Evolutionary conservation across 2,797 vertebrate species (phyloP).

Genomic region (Okamejei kenojei): DNA sequence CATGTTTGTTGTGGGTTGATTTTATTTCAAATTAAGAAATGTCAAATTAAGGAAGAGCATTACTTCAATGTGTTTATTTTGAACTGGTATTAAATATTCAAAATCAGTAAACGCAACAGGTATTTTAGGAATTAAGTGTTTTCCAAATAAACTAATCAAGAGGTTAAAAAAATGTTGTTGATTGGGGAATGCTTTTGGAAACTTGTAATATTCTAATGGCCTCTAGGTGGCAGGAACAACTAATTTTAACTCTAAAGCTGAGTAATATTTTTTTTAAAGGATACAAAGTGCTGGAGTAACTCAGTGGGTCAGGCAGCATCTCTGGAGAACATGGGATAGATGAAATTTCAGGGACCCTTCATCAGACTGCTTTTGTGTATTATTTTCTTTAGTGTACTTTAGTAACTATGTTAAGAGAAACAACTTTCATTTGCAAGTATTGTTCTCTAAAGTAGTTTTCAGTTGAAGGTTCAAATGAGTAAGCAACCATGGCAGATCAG

Average conservation of each 20-base stretch:
- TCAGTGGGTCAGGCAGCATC: too few relatives aligned
- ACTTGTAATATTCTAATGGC: background rate
- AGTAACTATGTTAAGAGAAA: background rate
- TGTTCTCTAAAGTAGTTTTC: background rate
- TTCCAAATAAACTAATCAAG: background rate
- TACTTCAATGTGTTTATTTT: background rate
- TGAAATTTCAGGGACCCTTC: too few relatives aligned
- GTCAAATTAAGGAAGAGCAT: background rate
- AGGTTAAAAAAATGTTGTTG: background rate
- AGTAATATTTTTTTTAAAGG: background rate
- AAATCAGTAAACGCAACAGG: background rate
- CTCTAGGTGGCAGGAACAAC: slow-evolving; percentile 30
- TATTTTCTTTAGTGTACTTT: background rate
- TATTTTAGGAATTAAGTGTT: background rate
- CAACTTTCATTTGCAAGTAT: background rate
- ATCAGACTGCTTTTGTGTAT: background rate
- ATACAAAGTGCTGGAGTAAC: too few relatives aligned
- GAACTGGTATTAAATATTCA: background rate
- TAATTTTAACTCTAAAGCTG: slow-evolving; percentile 6
- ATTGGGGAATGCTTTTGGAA: background rate
- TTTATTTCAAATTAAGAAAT: slow-evolving; percentile 10
- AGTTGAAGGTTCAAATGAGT: background rate
- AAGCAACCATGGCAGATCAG: background rate
- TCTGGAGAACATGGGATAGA: too few relatives aligned
- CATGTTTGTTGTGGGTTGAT: background rate